Evolutionary conservation across 2,888 invertebrate genomes (phyloP).

Genomic region (Peribatodes rhomboidaria): DNA sequence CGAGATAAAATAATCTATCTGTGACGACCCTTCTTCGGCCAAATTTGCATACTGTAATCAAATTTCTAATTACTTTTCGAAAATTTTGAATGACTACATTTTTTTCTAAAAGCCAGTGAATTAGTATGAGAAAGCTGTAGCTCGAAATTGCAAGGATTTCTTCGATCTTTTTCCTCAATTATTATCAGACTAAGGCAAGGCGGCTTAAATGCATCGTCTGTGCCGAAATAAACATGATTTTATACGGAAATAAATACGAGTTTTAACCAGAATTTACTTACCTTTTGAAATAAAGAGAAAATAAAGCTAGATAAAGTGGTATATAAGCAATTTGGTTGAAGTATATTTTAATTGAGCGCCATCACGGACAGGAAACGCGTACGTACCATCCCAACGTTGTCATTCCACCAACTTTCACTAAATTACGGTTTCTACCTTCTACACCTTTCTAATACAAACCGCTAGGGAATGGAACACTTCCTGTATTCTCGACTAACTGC

Average conservation of each 20-base stretch:
- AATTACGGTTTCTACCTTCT: too few relatives aligned
- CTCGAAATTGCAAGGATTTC: conserved; percentile 18
- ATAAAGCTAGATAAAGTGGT: too few relatives aligned
- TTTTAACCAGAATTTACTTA: not conserved
- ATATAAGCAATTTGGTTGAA: too few relatives aligned
- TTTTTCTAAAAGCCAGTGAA: conserved; percentile 21
- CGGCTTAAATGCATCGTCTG: conserved; percentile 3
- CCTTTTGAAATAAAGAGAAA: too few relatives aligned
- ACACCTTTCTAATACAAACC: too few relatives aligned
- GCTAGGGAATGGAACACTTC: too few relatives aligned
- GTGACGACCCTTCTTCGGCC: conserved; percentile 28
- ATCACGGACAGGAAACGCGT: too few relatives aligned
- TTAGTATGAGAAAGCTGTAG: conserved; percentile 23
- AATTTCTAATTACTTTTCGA: conserved; percentile 39
- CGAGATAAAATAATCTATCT: conserved; percentile 38
- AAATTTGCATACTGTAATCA: conserved; percentile 40
- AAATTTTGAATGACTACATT: conserved; percentile 18
- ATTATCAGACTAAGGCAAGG: conserved; percentile 11
- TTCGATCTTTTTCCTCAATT: conserved; percentile 30
- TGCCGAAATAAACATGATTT: not conserved
- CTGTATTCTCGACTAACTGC: too few relatives aligned
- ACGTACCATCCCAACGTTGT: too few relatives aligned
- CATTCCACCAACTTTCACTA: too few relatives aligned
- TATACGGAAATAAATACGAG: not conserved
- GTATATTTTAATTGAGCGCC: too few relatives aligned